A percentile compares a stretch with the other conserved stretches of the same genome.
Conservation (phyloP, 2,113 vertebrate species). For the Cathartes aura region DNA sequence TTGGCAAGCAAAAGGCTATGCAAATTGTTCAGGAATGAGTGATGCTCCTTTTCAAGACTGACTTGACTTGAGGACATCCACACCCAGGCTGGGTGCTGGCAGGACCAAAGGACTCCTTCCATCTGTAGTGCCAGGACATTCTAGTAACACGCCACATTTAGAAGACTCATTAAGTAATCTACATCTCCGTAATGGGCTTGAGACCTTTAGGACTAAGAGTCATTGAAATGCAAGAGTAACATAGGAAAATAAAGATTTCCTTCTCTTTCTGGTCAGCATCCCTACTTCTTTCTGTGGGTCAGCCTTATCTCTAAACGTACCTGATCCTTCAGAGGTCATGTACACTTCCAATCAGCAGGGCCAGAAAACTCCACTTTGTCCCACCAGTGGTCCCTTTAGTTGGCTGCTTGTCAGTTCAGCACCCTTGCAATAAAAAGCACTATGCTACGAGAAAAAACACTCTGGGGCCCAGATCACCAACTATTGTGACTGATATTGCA, state of each 20-base stretch:
- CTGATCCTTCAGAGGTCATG: neutral
- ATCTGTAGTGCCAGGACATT: neutral
- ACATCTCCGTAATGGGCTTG: neutral
- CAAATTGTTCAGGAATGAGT: neutral
- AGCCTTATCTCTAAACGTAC: neutral
- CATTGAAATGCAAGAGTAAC: accelerated
- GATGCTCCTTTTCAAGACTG: neutral
- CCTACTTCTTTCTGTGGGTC: neutral
- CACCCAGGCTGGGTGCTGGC: neutral
- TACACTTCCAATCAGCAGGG: neutral
- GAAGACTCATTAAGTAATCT: neutral
- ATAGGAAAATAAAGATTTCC: neutral
- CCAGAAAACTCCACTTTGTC: neutral
- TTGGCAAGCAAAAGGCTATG: neutral
- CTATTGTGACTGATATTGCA: neutral
- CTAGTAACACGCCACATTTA: neutral
- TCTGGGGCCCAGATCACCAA: accelerated
- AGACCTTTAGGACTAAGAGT: neutral
- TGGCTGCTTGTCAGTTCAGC: neutral
- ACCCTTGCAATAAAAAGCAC: neutral
- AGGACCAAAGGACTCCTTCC: neutral
- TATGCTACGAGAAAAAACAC: neutral
- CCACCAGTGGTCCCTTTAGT: neutral
- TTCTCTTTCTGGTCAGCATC: neutral
- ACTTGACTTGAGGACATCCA: neutral